These are phyloP conservation scores for Hybognathus amarus DNA, from an alignment of 2,797 vertebrate genomes.

Conservation along the genomic window DNA sequence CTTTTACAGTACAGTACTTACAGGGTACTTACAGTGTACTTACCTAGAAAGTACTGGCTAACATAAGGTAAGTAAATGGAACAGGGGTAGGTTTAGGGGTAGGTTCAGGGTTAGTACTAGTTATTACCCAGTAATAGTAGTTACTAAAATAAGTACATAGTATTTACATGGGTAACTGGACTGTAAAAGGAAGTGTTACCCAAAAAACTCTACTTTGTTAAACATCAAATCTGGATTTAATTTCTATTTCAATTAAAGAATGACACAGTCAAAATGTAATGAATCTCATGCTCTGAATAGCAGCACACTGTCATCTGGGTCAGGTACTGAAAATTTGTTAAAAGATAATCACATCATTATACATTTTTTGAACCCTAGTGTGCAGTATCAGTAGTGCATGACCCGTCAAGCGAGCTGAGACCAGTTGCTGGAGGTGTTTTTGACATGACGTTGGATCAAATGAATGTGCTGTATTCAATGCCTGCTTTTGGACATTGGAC, in stretches of 20 bases:
- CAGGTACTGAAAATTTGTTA: background rate
- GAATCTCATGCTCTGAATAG: background rate
- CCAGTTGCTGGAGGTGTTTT: constrained; percentile 35
- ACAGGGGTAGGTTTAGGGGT: no score
- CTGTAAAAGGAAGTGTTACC: no score
- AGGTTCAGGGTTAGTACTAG: no score
- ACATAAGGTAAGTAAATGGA: no score
- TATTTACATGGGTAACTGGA: no score
- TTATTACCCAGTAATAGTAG: no score
- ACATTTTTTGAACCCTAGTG: background rate
- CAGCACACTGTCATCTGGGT: background rate
- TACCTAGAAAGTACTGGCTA: no score
- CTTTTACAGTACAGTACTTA: no score
- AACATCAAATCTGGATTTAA: background rate
- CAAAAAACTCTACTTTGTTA: background rate
- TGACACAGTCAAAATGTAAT: background rate
- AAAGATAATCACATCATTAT: background rate
- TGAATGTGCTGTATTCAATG: constrained; percentile 20
- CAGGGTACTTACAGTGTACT: no score
- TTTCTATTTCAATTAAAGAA: background rate
- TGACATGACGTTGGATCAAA: constrained; percentile 31
- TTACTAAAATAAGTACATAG: no score
- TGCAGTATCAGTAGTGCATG: constrained; percentile 31
- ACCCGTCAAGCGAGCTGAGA: constrained; percentile 14
- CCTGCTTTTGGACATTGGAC: constrained; percentile 42